Evolutionary conservation across 1,140 invertebrate genomes (phyloP), one percentile per base, ranked within the genome.

Genomic region (Cepaea nemoralis): DNA sequence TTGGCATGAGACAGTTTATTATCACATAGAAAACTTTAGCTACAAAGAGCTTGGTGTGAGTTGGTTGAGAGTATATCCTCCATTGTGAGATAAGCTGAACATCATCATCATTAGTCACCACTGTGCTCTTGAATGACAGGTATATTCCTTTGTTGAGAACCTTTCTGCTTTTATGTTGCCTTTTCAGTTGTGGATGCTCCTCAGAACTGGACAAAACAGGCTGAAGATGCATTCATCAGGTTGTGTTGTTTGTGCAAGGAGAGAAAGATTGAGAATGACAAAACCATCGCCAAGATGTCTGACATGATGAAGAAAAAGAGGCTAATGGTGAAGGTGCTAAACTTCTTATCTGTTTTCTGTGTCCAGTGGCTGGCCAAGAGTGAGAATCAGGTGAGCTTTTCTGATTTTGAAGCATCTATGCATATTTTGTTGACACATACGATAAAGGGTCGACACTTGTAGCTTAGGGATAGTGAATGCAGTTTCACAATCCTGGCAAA

Each of bases 101-200:
- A n/a, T n/a, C n/a, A n/a, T n/a, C n/a, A n/a, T n/a, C n/a, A n/a
- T n/a, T n/a, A n/a, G n/a, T n/a, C n/a, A n/a, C n/a, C n/a, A n/a
- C n/a, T n/a, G n/a, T n/a, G n/a, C n/a, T n/a, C n/a, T n/a, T 45
- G 42, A 45, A 16, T 45, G 42, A 45, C 16, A 16, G 42, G 6
- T 45, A 10, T 45, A 6, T 45, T 16, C 42, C 6, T 16, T 45
- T 45, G 42, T 45, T 45, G 16, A 45, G 42, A 10, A 45, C 42
- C 6, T 45, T 45, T 45, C 42, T 10, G 42, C 6, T 45, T 45
- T 45, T 45, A 10, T 45, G 8, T 45, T 55, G n/a, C n/a, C 50
- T 19, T 55, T 33, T 8, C 66, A 80, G 78, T 80, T 66, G 78
- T 80, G 42, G 69, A 80, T 73, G 78, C 78, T 14, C 78, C 78